Evolutionary conservation across 1,140 invertebrate genomes (phyloP), one percentile per base, ranked within the genome.

Genomic region (Micrasema minimum): DNA sequence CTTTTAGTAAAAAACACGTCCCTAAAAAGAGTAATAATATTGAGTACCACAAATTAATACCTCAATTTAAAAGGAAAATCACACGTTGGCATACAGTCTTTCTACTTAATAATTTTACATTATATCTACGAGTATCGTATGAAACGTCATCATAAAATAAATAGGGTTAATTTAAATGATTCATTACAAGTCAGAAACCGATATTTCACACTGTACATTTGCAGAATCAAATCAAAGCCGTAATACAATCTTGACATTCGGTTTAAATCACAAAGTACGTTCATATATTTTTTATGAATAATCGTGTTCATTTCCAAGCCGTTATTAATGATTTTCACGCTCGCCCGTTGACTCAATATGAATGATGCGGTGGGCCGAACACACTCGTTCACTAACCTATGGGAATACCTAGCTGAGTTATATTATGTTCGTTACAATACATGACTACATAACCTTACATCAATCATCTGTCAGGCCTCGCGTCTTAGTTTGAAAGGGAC

Each of bases 391-490:
- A 18, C 50, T 20, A 41, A 12, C 57, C 57, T 61, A 61, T 61
- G 14, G 31, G 53, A 51, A 20, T 51, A 20, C 48, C 18, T 38
- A 22, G 14, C 16, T 22, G 57, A n/a, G 12, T 41, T 59, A 61
- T 43, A 43, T 61, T 18, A 61, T 38, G 18, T 7, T 18, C 37
- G 7, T 14, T 14, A 59, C 57, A 61, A 61, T 61, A 43, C 57
- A 43, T 43, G n/a, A 43, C 57, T 43, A 12, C 57, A 43, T 12
- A 10, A 12, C n/a, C 57, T 61, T 41, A 26, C 57, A 61, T 61
- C 57, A 61, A 61, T 61, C 57, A 61, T 18, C 57, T 61, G 57
- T 61, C 57, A 61, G 9, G 57, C 38, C 22, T 55, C 51, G 12
- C 12, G 26, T 31, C 22, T 14, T 12, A 16, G n/a, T 18, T 51